Percentiles rank a stretch among this genome's conserved stretches.
These are phyloP conservation scores for Meriones psammophilus DNA, from an alignment of 2,797 vertebrate species.

Conservation along the genomic window DNA sequence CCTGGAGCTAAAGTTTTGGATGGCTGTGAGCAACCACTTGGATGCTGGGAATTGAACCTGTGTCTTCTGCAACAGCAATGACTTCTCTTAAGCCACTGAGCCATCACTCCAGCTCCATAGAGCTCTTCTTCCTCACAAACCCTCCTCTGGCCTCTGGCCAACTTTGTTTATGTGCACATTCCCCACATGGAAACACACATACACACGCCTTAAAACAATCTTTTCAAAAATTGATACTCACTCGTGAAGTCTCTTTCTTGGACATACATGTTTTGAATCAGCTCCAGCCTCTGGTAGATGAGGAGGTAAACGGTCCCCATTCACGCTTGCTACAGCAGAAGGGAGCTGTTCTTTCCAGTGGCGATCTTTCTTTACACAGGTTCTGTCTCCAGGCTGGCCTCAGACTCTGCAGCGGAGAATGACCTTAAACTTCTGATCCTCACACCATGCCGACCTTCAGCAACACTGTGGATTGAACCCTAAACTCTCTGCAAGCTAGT, in stretches of 20 bases:
- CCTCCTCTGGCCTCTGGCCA: neutral
- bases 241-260: neutral
- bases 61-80: neutral
- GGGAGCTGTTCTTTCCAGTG: neutral
- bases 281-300: slow-evolving; percentile 24
- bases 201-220: neutral
- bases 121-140: neutral
- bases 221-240: neutral
- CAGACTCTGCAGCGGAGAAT: neutral
- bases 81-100: neutral
- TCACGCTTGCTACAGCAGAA: slow-evolving; percentile 42
- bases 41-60: neutral
- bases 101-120: too few relatives aligned
- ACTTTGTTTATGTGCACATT: neutral
- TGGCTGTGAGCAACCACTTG: neutral
- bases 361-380: neutral
- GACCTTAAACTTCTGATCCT: neutral
- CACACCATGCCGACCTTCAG: neutral
- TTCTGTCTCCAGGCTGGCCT: neutral
- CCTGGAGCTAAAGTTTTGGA: neutral
- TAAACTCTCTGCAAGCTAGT: neutral
- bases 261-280: slow-evolving; percentile 14
- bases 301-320: neutral
- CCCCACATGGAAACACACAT: neutral
- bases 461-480: neutral